Base-by-base conservation (phyloP, 2,797 vertebrate species). In the Spinibarbus caldwelli region DNA sequence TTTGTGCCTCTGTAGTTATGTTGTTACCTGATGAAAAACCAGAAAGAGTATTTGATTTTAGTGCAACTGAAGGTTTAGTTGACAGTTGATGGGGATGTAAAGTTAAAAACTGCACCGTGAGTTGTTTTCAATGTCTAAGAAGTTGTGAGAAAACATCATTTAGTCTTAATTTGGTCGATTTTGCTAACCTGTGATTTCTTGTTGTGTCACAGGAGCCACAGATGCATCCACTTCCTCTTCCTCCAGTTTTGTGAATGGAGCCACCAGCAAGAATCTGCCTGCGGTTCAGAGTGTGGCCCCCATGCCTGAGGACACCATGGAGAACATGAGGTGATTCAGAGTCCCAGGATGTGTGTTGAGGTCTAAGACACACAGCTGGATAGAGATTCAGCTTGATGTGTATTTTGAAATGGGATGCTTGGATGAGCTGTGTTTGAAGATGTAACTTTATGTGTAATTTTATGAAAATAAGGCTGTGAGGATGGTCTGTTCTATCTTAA, bases 251-350 rank as follows among this genome's bases (percentile, higher is more conserved):
- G 98, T 99, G 88, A 99, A 99, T 86, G 98, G 98, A 87, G 98
- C 97, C 89, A 99, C 98, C 79, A 99, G 98, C 93, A 99, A 99
- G 95, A 99, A 99, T 87, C 96, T 99, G 68, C 98, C 98, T 19
- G 98, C 98, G n/a, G 98, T 99, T 79, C 98, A 99, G 91, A 99
- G 98, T 1, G 98, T 99, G 86, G 98, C 97, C 4, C 98, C 98
- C 52, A 99, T 99, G 98, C 97, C 98, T 4, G 98, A 99, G 80
- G 98, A 99, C 94, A 97, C 96, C 9, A 97, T 98, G 92, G 98
- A 99, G 94, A 99, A 97, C 66, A 99, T 98, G 97, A 99, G 98
- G 98, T 99, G 57, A 84, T 67, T 12, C 29, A 29, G 38, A 45
- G 59, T 17, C 26, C n/a, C 15, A 29, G 36, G 15, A 79, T 64